Percentiles rank a stretch among this genome's conserved stretches.
Evolutionary conservation across 2,113 vertebrate genomes (phyloP).

Genomic region (Mohoua ochrocephala): DNA sequence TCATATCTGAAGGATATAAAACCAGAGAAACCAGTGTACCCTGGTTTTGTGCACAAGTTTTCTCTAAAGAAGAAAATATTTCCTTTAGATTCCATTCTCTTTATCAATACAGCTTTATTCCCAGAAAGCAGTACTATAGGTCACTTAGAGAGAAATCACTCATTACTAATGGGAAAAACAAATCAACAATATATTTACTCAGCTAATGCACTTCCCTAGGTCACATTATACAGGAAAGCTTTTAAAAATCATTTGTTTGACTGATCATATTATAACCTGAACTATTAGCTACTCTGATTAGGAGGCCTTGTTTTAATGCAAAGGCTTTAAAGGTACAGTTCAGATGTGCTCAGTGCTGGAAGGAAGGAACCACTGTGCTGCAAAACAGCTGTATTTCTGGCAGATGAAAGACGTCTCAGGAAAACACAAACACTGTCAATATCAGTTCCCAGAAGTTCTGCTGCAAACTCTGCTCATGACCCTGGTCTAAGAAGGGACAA

Average conservation of each 20-base stretch:
- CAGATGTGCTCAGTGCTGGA: neutral
- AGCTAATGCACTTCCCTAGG: conserved; percentile 15
- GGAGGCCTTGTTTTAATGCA: neutral
- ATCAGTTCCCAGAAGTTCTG: neutral
- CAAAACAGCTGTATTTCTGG: neutral
- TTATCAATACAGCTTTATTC: neutral
- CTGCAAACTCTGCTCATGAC: neutral
- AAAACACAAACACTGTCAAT: neutral
- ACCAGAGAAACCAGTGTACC: neutral
- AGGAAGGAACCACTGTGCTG: neutral
- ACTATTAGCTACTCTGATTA: neutral
- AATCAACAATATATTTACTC: neutral
- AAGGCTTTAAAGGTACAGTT: neutral
- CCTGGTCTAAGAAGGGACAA: neutral
- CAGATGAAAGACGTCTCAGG: neutral
- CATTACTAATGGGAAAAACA: conserved; percentile 39
- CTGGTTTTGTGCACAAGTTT: neutral
- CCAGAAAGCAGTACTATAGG: neutral
- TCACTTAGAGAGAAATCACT: conserved; percentile 14
- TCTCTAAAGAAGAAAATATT: neutral
- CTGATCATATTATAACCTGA: neutral
- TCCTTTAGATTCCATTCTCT: neutral
- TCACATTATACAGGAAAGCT: conserved; percentile 15
- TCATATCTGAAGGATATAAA: conserved; percentile 20
- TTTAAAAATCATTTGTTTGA: conserved; percentile 43